Base-by-base conservation (phyloP, 2,888 invertebrate species). In the Melolontha melolontha region DNA sequence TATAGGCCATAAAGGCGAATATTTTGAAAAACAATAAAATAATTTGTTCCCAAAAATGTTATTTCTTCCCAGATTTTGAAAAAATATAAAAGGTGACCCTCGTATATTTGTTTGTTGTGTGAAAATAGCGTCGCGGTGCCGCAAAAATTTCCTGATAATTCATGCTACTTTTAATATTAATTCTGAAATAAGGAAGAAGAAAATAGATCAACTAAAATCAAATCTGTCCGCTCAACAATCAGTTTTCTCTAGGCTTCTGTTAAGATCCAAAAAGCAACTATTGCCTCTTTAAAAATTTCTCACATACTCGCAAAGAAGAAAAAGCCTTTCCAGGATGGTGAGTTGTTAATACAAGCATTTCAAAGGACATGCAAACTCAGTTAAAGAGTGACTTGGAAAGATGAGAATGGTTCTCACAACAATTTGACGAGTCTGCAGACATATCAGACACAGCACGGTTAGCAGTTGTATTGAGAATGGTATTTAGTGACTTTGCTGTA, bases 51-150 rank as follows among this genome's bases (percentile, higher is more conserved):
- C n/a, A n/a, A n/a, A n/a, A n/a, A n/a, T n/a, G n/a, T n/a, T n/a
- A n/a, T n/a, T n/a, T n/a, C n/a, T n/a, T n/a, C n/a, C n/a, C n/a
- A n/a, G n/a, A n/a, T n/a, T n/a, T n/a, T n/a, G n/a, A n/a, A n/a
- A n/a, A n/a, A n/a, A n/a, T n/a, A n/a, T n/a, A n/a, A n/a, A n/a
- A n/a, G n/a, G n/a, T n/a, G n/a, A n/a, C n/a, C n/a, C n/a, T n/a
- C n/a, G n/a, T n/a, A n/a, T n/a, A n/a, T n/a, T n/a, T 73, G 73
- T 57, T 40, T 72, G 17, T 51, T 72, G 16, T 73, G 72, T 62
- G 39, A 41, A 55, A 29, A 47, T 17, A 50, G 55, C 29, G 72
- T 72, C 40, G 71, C 70, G 51, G 34, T 73, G n/a, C 67, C 17
- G 71, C 69, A 63, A 59, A 55, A 59, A 71, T 57, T 67, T 57